Evolutionary conservation across 2,113 vertebrate species (phyloP), one percentile per base, ranked within the genome.

Genomic region (Halichoerus grypus): DNA sequence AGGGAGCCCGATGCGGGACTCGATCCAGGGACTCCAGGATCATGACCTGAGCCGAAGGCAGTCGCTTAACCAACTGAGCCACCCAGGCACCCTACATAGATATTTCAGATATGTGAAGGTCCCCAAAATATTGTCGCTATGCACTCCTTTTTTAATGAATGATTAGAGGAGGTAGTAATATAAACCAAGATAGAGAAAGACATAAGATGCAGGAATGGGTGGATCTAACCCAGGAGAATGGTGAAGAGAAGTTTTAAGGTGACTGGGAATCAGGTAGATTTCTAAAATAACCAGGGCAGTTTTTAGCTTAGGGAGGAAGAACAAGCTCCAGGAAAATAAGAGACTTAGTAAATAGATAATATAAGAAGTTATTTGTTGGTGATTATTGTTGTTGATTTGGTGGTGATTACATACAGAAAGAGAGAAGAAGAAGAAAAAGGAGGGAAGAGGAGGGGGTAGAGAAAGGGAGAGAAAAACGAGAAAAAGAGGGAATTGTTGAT

Each of bases 361-460:
- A n/a, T 42, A 21, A 77, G 16, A 84, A 83, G 31, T 55, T 7
- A 46, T 83, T 79, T 49, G 33, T 59, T 33, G 39, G 33, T 42
- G 39, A 72, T 55, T 42, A 16, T 67, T 91, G 36, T 26, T 39
- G 19, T 16, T 92, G 49, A 57, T 57, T 57, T 93, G 51, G 15
- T 55, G 7, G 11, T 53, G 39, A 21, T 61, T 85, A 63, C 57
- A 28, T 36, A 51, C 9, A 77, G 28, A 59, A 8, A 84, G 5
- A 63, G 13, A 55, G 24, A 94, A 2, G 24, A 31, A 22, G 36
- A 19, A 31, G 11, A 84, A 36, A 49, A 7, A 49, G 7, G 39
- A 49, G 14, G n/a, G 15, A 14, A 22, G 16, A 1, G 46, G 31
- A 28, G 5, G 46, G 1, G 5, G 3, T 5, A 51, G 6, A 49